A percentile compares a stretch with the other conserved stretches of the same genome.
phyloP scores from a whole-genome alignment of 2,888 invertebrate species.

The Tipula unca region DNA sequence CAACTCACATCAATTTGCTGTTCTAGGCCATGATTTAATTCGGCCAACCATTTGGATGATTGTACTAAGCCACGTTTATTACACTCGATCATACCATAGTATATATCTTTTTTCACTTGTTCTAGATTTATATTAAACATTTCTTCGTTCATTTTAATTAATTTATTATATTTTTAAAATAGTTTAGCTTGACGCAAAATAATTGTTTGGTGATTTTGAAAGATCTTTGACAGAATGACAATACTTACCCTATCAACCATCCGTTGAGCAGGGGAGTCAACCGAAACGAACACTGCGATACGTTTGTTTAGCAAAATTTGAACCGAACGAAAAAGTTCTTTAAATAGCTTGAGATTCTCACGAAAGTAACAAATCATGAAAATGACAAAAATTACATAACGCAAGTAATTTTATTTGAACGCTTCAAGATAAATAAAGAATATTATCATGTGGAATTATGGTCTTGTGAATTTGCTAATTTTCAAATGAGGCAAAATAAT shows the following conservation, averaged over 20 bases:
- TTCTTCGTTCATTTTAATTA: slow-evolving; percentile 32
- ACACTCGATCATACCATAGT: slow-evolving; percentile 61
- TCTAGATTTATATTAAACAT: slow-evolving; percentile 46
- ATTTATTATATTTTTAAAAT: background rate
- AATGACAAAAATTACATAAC: too few species aligned
- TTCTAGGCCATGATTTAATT: slow-evolving; percentile 68
- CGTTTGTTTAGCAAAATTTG: too few species aligned
- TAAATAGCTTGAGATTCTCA: too few species aligned
- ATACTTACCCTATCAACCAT: background rate
- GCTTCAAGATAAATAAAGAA: too few species aligned
- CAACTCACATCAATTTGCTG: slow-evolving; percentile 47
- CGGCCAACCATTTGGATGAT: slow-evolving; percentile 82
- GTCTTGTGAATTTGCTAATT: background rate
- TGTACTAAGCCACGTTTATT: slow-evolving; percentile 69
- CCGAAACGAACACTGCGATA: background rate
- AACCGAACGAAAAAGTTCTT: too few species aligned
- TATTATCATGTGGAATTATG: too few species aligned
- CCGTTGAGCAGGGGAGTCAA: background rate
- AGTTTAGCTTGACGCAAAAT: background rate
- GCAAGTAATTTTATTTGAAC: too few species aligned
- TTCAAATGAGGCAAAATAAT: background rate
- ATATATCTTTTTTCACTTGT: slow-evolving; percentile 55
- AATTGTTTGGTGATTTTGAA: background rate
- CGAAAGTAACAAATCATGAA: too few species aligned
- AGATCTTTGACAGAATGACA: background rate